Percentiles rank a stretch among this genome's conserved stretches.
Evolutionary conservation across 2,797 vertebrate species (phyloP).

Genomic region (Dallia pectoralis): DNA sequence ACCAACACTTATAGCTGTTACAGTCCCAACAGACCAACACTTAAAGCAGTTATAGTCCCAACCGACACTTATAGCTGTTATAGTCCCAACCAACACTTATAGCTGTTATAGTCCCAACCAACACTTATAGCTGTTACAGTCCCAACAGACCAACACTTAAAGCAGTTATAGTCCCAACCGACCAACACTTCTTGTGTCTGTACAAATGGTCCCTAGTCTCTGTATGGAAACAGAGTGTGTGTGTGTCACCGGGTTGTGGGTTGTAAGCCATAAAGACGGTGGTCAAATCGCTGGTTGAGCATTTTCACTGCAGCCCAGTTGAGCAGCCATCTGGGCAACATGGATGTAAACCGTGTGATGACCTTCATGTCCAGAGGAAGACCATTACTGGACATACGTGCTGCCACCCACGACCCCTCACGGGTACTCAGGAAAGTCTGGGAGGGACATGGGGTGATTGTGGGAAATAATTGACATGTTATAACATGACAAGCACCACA

Average conservation of each 20-base stretch:
- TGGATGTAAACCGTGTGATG: constrained; percentile 61
- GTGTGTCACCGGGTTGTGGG: constrained; percentile 76
- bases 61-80: too few relatives aligned
- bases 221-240: not conserved
- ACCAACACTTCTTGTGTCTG: not conserved
- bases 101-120: too few relatives aligned
- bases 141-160: too few relatives aligned
- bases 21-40: too few relatives aligned
- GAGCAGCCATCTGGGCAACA: constrained; percentile 65
- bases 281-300: constrained; percentile 75
- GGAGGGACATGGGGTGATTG: not conserved
- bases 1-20: too few relatives aligned
- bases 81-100: too few relatives aligned
- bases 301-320: constrained; percentile 59
- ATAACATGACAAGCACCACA: too few relatives aligned
- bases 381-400: constrained; percentile 71
- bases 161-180: too few relatives aligned
- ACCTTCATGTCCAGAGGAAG: constrained; percentile 80
- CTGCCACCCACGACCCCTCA: constrained; percentile 77
- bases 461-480: too few relatives aligned
- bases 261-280: constrained; percentile 79
- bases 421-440: constrained; percentile 86
- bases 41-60: too few relatives aligned
- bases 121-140: too few relatives aligned
- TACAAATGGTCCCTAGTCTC: not conserved